Evolutionary conservation across 1,140 invertebrate species (phyloP).

Genomic region (Trialeurodes vaporariorum): DNA sequence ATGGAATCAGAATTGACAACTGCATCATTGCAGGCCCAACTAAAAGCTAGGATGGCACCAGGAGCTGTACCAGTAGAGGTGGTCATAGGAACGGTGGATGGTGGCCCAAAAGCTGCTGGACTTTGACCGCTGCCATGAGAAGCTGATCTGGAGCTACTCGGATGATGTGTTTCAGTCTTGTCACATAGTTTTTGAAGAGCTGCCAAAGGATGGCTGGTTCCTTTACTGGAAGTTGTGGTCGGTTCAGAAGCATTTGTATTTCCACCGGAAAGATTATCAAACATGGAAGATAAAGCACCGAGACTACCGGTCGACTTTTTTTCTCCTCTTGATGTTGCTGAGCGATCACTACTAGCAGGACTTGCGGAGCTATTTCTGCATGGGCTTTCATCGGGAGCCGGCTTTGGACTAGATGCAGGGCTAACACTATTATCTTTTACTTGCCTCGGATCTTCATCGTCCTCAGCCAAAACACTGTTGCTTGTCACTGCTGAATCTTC

Average conservation of each 20-base stretch:
- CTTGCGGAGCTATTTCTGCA: conserved; percentile 46
- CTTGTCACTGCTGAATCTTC: conserved; percentile 32
- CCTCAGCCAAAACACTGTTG: conserved; percentile 30
- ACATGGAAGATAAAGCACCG: conserved; percentile 80
- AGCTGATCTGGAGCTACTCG: conserved; percentile 13
- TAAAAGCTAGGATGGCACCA: conserved; percentile 76
- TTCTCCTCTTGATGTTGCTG: conserved; percentile 52
- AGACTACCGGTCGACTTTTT: conserved; percentile 55
- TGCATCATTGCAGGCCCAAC: conserved; percentile 86
- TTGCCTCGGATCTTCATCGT: conserved; percentile 35
- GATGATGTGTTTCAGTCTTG: conserved; percentile 68
- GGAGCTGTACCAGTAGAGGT: conserved; percentile 44
- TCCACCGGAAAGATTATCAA: conserved; percentile 60
- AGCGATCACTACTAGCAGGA: conserved; percentile 58
- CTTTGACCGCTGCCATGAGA: conserved; percentile 4
- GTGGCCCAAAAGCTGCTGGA: conserved; percentile 12
- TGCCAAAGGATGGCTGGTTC: conserved; percentile 74
- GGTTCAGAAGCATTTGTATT: conserved; percentile 33
- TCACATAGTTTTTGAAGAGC: conserved; percentile 90
- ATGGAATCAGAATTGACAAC: conserved; percentile 73
- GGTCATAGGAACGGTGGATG: conserved; percentile 20
- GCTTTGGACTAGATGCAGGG: neutral
- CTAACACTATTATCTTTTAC: conserved; percentile 20
- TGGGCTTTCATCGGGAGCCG: neutral
- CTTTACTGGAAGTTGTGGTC: conserved; percentile 44